phyloP scores from a whole-genome alignment of 2,113 vertebrate species.

The Xiphorhynchus elegans region DNA sequence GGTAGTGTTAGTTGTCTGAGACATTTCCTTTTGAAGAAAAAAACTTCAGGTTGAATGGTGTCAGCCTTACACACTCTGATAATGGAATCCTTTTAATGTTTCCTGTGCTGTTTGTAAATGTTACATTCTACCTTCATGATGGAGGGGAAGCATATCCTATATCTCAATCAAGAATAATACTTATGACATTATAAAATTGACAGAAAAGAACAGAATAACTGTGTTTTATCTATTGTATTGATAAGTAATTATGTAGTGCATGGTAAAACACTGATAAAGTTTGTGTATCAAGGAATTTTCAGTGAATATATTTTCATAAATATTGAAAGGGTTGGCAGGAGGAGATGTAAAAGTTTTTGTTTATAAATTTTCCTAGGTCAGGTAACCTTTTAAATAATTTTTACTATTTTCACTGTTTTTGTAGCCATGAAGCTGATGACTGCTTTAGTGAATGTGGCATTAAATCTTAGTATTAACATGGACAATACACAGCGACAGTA shows the following conservation, averaged over 20 bases:
- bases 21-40: background rate
- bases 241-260: background rate
- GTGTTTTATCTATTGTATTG: background rate
- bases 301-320: background rate
- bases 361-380: background rate
- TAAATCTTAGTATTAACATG: constrained; percentile 99
- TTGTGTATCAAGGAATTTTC: background rate
- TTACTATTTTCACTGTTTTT: background rate
- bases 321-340: background rate
- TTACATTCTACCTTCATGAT: background rate
- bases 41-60: background rate
- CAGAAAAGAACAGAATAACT: background rate
- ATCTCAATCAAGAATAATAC: background rate
- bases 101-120: background rate
- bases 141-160: background rate
- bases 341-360: background rate
- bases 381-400: background rate
- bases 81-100: background rate
- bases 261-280: background rate
- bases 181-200: background rate
- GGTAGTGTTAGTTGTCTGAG: background rate
- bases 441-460: constrained; percentile 97
- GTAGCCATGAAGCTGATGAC: constrained; percentile 99
- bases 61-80: background rate
- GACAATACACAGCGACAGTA: constrained; percentile 99